Percentiles rank a stretch among this genome's conserved stretches.
phyloP scores from a whole-genome alignment of 2,888 invertebrate genomes.

The Myopa tessellatipennis region DNA sequence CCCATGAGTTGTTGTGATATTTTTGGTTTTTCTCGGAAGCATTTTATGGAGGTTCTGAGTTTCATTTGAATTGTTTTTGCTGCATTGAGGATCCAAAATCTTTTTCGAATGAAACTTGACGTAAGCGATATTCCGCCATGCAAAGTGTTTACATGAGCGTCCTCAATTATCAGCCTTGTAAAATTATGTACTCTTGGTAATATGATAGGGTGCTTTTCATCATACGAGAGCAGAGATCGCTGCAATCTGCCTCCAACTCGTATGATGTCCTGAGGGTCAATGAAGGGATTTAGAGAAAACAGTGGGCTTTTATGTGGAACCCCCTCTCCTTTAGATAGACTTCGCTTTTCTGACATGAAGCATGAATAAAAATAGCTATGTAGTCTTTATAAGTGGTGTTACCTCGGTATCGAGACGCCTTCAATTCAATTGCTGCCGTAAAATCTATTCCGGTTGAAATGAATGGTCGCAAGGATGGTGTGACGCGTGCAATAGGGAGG shows the following conservation, averaged over 20 bases:
- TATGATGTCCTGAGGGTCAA: conserved; percentile 1
- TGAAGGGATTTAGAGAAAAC: not conserved
- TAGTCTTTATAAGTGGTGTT: not conserved
- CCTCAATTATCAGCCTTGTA: not conserved
- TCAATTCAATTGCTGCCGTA: not conserved
- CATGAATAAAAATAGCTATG: conserved; percentile 42
- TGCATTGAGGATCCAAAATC: not conserved
- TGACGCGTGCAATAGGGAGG: not conserved
- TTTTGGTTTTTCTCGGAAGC: not conserved
- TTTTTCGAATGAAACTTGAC: not conserved
- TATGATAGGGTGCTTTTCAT: not conserved
- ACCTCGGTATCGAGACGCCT: not conserved
- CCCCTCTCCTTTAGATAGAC: too few species aligned
- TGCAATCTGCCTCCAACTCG: conserved; percentile 9
- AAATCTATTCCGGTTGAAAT: not conserved
- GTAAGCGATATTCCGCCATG: not conserved
- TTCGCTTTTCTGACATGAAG: not conserved
- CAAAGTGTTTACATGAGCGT: not conserved
- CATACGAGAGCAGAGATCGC: not conserved
- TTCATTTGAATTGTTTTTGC: not conserved
- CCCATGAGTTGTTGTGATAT: not conserved
- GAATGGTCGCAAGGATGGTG: not conserved
- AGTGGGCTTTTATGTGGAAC: not conserved
- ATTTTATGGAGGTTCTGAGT: not conserved
- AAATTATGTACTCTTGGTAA: not conserved